These are phyloP conservation scores for Pachyrhynchus sulphureomaculatus DNA, from an alignment of 1,140 invertebrate genomes.

Conservation along the genomic window DNA sequence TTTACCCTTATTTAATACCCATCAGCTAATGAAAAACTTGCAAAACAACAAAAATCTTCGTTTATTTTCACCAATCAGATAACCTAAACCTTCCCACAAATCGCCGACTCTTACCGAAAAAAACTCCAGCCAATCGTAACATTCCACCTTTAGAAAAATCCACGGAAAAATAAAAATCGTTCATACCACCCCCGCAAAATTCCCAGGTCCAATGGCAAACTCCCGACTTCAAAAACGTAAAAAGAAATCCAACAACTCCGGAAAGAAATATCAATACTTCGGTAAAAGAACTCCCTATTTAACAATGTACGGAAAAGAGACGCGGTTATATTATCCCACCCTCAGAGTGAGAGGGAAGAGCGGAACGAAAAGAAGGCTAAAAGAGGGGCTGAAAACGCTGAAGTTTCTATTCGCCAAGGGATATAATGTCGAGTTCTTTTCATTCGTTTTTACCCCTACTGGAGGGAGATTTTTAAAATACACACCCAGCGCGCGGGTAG, in stretches of 20 bases:
- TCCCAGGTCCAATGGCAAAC: not conserved
- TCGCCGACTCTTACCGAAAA: no score
- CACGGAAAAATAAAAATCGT: not conserved
- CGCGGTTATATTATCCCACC: not conserved
- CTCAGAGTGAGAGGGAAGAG: not conserved
- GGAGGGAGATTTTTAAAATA: slow-evolving; percentile 22
- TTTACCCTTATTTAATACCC: not conserved
- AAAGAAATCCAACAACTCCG: not conserved
- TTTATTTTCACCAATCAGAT: not conserved
- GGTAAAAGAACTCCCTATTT: not conserved
- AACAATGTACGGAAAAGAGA: not conserved
- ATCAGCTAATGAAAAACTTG: not conserved
- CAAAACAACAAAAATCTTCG: not conserved
- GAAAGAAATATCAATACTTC: slow-evolving; percentile 14
- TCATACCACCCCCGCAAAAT: not conserved
- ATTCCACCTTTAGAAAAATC: not conserved
- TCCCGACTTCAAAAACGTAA: not conserved
- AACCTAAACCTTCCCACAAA: no score
- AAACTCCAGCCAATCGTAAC: not conserved
- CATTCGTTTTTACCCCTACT: slow-evolving; percentile 9
- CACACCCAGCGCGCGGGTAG: not conserved
- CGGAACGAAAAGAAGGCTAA: slow-evolving; percentile 7
- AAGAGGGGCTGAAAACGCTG: slow-evolving; percentile 22
- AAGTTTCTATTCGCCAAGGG: slow-evolving; percentile 25
- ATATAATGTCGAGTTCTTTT: slow-evolving; percentile 22